Base-by-base conservation (phyloP, 2,113 vertebrate species). In the Cinclus cinclus region DNA sequence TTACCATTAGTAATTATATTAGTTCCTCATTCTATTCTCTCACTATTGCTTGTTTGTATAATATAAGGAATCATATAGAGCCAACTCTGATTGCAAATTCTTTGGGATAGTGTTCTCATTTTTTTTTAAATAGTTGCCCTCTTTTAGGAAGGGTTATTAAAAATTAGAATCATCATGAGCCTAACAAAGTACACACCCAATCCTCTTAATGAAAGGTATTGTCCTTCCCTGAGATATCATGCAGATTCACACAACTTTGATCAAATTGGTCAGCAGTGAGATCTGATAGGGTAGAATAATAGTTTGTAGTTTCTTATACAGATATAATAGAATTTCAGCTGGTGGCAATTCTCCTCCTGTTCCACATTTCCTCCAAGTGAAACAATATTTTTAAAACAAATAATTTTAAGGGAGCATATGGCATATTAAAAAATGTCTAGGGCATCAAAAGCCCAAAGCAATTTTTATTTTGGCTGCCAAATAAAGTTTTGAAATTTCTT, bases 311-410 rank as follows among this genome's bases (percentile, higher is more conserved):
- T 94, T 80, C 73, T 83, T 60, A 4, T 58, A 82, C 18, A 90
- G 58, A 42, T 91, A 31, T 11, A 79, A 91, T 37, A 65, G 71
- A 92, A 93, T 44, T 95, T 71, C 59, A 87, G n/a, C 37, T 94
- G 74, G 83, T 83, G 74, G 63, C 46, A 95, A 59, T 94, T 90
- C 60, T 90, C 55, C 68, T 83, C 11, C 77, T 89, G 37, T 90
- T 76, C 64, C 31, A 2, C 14, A 13, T 69, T 81, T 95, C 58
- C 73, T 95, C 89, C 87, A 95, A 96, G 70, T 35, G 47, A 96
- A 96, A 94, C 31, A 95, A 68, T 15, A 79, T 81, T 89, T 90
- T 87, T 44, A 63, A 92, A 96, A 60, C 56, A 97, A 94, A 94
- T 77, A n/a, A 87, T 94, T 93, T 82, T 80, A 86, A 79, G 33